Base-by-base conservation (phyloP, 2,888 invertebrate species). In the Pharmacophagus antenor region DNA sequence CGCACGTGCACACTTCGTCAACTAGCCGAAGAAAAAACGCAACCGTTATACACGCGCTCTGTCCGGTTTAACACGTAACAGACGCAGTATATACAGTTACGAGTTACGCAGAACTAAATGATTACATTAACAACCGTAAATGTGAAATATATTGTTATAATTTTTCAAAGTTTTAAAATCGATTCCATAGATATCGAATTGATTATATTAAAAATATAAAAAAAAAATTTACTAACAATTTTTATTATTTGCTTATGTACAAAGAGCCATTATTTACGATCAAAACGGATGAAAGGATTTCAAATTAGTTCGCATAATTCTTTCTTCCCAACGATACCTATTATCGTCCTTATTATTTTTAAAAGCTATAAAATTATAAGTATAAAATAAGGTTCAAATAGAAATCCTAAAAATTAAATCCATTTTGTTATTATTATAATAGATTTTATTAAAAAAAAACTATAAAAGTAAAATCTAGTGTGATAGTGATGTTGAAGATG, bases 1-100 rank as follows among this genome's bases (percentile, higher is more conserved):
- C 69, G 70, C 70, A 71, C 71, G 86, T 85, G 76, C 88, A 87
- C 84, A 88, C 86, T 87, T 88, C 88, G 68, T 61, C 70, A 72
- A 73, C 76, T 79, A 77, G 79, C 76, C 80, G 76, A 75, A 74
- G 80, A 80, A 82, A 84, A 85, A 87, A 84, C 80, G 77, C 78
- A 80, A 81, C 84, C 85, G 85, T 80, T 83, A 84, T 76, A 74
- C 72, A 68, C 70, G 66, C 63, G 69, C 67, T 31, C 44, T 8
- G 22, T 2, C 6, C 44, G 48, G 31, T 41, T 15, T 44, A 15
- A 41, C 58, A 58, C 58, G 58, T 47, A 58, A 53, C 58, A 46
- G 37, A 58, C 52, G 58, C n/a, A n/a, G n/a, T n/a, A n/a, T n/a
- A n/a, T n/a, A n/a, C n/a, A n/a, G n/a, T 48, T 46, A 52, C 47